phyloP scores from a whole-genome alignment of 2,888 invertebrate genomes.

The Caenorhabditis parvicauda region DNA sequence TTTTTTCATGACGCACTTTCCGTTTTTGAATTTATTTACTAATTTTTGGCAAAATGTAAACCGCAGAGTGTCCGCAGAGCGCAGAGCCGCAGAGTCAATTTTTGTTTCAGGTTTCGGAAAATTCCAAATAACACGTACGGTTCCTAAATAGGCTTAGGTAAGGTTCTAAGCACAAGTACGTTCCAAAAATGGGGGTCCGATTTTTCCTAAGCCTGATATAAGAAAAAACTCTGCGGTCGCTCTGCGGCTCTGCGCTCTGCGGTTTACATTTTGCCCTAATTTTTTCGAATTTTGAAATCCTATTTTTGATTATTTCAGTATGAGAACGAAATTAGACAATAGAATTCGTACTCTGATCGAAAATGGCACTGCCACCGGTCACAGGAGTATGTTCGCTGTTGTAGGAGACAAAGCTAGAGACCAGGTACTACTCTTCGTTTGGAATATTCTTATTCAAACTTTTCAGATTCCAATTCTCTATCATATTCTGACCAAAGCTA shows the following conservation, averaged over 20 bases:
- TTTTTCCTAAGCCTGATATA: not conserved
- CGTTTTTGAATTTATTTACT: not conserved
- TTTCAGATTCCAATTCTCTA: conserved; percentile 87
- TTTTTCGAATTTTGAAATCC: not conserved
- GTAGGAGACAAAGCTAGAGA: conserved; percentile 93
- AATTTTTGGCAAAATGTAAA: too few relatives aligned
- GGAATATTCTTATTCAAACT: not conserved
- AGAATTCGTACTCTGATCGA: conserved; percentile 91
- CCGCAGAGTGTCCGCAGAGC: too few relatives aligned
- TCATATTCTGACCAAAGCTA: conserved; percentile 92
- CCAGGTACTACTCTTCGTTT: conserved; percentile 71
- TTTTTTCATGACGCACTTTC: conserved; percentile 5
- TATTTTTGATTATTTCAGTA: not conserved
- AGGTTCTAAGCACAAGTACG: not conserved
- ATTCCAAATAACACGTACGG: not conserved
- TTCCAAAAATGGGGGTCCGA: not conserved
- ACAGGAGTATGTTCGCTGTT: conserved; percentile 88
- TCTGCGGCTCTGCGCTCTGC: not conserved
- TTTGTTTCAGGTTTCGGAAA: not conserved
- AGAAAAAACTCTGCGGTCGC: not conserved
- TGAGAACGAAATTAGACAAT: conserved; percentile 90
- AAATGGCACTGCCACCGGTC: conserved; percentile 86
- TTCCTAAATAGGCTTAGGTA: not conserved
- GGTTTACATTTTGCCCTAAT: not conserved
- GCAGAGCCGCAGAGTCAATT: too few relatives aligned